Evolutionary conservation across 2,797 vertebrate species (phyloP).

Genomic region (Premnoplex brunnescens): DNA sequence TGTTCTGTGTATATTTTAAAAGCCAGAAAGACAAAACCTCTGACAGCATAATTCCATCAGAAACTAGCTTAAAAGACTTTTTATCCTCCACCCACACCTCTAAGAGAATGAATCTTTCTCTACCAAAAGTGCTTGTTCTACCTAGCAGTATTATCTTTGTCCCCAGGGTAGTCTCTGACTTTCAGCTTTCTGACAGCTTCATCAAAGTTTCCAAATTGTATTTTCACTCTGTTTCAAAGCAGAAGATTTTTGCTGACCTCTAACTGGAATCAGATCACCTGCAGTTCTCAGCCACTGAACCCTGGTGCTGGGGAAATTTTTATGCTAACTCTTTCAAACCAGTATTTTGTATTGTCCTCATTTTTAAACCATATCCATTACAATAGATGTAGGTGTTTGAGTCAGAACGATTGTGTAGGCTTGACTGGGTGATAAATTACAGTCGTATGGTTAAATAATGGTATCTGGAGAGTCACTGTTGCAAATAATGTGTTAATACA

Average conservation of each 20-base stretch:
- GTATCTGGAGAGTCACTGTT: not conserved
- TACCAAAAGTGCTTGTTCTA: slow-evolving; percentile 39
- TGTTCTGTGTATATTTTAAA: not conserved
- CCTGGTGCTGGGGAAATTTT: not conserved
- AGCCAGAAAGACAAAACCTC: not conserved
- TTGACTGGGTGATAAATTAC: not conserved
- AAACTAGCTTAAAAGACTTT: slow-evolving; percentile 36
- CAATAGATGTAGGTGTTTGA: not conserved
- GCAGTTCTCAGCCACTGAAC: not conserved
- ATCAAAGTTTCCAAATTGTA: slow-evolving; percentile 60
- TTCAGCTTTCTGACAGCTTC: slow-evolving; percentile 57
- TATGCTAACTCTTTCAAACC: not conserved
- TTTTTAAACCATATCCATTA: not conserved
- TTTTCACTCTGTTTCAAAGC: slow-evolving; percentile 34
- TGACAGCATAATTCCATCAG: not conserved
- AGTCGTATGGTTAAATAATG: not conserved
- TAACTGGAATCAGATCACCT: not conserved
- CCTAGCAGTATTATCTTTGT: slow-evolving; percentile 54
- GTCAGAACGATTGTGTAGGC: not conserved
- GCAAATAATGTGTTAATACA: not conserved
- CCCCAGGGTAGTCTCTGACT: slow-evolving; percentile 59
- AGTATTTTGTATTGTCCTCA: not conserved
- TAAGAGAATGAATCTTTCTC: slow-evolving; percentile 53
- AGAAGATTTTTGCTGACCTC: slow-evolving; percentile 27
- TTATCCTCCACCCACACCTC: not conserved